These are phyloP conservation scores for Drosophila grimshawi DNA, from an alignment of 1,140 invertebrate species.

Conservation along the genomic window DNA sequence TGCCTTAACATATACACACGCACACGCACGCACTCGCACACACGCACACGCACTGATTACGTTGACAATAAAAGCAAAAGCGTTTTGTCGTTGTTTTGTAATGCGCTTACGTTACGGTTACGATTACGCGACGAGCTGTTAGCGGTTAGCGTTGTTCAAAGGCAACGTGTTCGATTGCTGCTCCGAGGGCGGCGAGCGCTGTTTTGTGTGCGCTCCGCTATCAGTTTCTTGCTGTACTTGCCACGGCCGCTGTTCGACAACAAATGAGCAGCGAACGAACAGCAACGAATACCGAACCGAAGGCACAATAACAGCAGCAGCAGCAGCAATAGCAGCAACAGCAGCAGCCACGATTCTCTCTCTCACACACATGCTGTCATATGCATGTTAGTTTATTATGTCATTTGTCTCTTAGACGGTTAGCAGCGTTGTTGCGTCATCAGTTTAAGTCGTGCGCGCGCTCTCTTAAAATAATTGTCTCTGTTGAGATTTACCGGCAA, in stretches of 20 bases:
- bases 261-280: conserved; percentile 39
- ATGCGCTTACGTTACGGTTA: conserved; percentile 69
- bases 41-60: conserved; percentile 34
- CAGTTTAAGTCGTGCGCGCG: conserved; percentile 8
- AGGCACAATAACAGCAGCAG: conserved; percentile 2
- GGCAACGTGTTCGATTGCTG: conserved; percentile 62
- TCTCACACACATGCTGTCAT: conserved; percentile 11
- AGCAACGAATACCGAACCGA: not conserved
- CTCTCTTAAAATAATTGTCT: conserved; percentile 36
- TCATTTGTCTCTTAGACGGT: conserved; percentile 43
- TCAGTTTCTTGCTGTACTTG: conserved; percentile 59
- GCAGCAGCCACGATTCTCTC: conserved; percentile 13
- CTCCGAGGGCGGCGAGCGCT: conserved; percentile 37
- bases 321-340: not conserved
- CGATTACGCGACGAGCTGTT: conserved; percentile 55
- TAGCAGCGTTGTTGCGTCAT: conserved; percentile 43
- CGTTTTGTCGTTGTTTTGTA: conserved; percentile 64
- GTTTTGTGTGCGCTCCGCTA: conserved; percentile 44
- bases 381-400: conserved; percentile 23
- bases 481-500: conserved; percentile 67
- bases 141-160: conserved; percentile 11
- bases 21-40: not conserved
- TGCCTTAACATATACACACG: conserved; percentile 20
- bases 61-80: conserved; percentile 41
- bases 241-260: conserved; percentile 73